A percentile compares a stretch with the other conserved stretches of the same genome.
Conservation (phyloP, 2,797 vertebrate genomes). For the Cryptoblepharus egeriae region DNA sequence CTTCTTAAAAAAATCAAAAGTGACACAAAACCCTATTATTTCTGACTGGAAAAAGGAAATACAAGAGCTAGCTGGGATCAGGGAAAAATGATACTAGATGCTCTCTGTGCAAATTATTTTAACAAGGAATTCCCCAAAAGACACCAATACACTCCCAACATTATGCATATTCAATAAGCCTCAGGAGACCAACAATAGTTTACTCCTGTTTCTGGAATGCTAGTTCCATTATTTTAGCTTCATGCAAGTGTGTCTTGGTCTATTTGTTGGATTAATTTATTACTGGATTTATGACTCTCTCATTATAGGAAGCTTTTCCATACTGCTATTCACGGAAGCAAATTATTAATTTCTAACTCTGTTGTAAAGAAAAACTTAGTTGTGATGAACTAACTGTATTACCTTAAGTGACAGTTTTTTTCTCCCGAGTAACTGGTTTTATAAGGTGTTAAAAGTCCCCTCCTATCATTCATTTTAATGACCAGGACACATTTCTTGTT, state of each 20-base stretch:
- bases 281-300: slow-evolving; percentile 30
- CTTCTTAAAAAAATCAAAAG: background rate
- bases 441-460: slow-evolving; percentile 36
- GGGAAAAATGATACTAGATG: background rate
- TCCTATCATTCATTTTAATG: slow-evolving; percentile 51
- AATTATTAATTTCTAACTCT: slow-evolving; percentile 35
- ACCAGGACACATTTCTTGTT: slow-evolving; percentile 22
- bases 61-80: slow-evolving; percentile 9
- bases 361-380: slow-evolving; percentile 37
- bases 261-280: slow-evolving; percentile 39
- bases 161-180: background rate
- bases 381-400: slow-evolving; percentile 23
- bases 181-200: slow-evolving; percentile 14
- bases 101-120: slow-evolving; percentile 15
- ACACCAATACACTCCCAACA: background rate
- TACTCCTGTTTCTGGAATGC: background rate
- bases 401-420: slow-evolving; percentile 5
- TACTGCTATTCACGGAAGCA: background rate
- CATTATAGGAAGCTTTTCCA: slow-evolving; percentile 32
- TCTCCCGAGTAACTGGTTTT: slow-evolving; percentile 19
- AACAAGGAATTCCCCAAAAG: background rate
- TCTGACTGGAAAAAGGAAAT: background rate
- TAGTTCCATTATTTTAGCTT: slow-evolving; percentile 25
- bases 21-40: slow-evolving; percentile 19
- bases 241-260: slow-evolving; percentile 26